A percentile compares a stretch with the other conserved stretches of the same genome.
Evolutionary conservation across 2,113 vertebrate species (phyloP).

Genomic region (human (Homo sapiens)): DNA sequence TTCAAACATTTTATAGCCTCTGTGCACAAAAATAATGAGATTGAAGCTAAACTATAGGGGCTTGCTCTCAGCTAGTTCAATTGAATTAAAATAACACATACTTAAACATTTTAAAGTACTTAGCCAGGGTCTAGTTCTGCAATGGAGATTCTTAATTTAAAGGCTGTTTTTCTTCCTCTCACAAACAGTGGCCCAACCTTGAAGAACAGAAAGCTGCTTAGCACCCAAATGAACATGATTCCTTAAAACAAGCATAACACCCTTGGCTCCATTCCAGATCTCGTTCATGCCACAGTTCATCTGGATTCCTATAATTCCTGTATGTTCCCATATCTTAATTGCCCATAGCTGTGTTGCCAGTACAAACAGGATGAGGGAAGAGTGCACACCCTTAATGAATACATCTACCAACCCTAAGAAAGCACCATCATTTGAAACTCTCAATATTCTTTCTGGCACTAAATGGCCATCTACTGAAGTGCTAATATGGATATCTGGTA

Average conservation of each 20-base stretch:
- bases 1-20: not conserved
- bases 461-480: not conserved
- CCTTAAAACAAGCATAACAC: slow-evolving; percentile 30
- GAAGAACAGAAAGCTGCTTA: slow-evolving; percentile 9
- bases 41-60: not conserved
- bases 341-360: slow-evolving; percentile 52
- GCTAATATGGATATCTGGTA: not conserved
- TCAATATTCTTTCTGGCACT: not conserved
- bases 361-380: slow-evolving; percentile 60
- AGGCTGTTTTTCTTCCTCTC: not conserved
- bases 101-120: not conserved
- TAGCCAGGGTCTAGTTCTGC: not conserved
- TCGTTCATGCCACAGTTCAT: not conserved
- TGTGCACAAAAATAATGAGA: not conserved
- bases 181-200: not conserved
- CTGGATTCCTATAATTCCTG: slow-evolving; percentile 69
- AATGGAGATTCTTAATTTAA: not conserved
- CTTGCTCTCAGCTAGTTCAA: not conserved
- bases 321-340: slow-evolving; percentile 68
- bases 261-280: slow-evolving; percentile 27
- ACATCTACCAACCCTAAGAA: not conserved
- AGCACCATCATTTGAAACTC: slow-evolving; percentile 16
- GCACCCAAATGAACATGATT: slow-evolving; percentile 3
- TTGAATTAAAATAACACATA: not conserved
- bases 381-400: slow-evolving; percentile 9